Percentiles rank a stretch among this genome's conserved stretches.
phyloP scores from a whole-genome alignment of 2,797 vertebrate species.

The Megaceryle alcyon region DNA sequence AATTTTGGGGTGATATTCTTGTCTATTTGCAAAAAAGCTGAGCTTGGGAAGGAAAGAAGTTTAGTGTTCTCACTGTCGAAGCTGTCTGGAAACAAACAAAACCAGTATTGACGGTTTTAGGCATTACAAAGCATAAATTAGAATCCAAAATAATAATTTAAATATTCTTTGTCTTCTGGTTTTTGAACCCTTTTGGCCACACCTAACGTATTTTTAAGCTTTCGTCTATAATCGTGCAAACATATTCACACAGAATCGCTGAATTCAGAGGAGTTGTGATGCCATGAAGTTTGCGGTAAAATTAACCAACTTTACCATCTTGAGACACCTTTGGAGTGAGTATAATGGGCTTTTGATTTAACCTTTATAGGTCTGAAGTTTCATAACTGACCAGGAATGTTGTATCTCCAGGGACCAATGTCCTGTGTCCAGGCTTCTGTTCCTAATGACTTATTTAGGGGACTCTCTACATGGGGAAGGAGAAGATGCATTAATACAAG shows the following conservation, averaged over 20 bases:
- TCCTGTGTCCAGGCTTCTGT: neutral
- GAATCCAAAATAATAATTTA: conserved; percentile 47
- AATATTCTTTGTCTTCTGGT: conserved; percentile 15
- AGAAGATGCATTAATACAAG: neutral
- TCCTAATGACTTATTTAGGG: neutral
- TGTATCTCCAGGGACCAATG: neutral
- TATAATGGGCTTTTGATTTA: neutral
- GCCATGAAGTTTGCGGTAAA: neutral
- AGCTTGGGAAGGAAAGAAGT: conserved; percentile 27
- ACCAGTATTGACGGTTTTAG: conserved; percentile 41
- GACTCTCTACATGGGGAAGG: neutral
- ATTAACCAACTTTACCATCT: neutral
- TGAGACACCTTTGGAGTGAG: conserved; percentile 14
- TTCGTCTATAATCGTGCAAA: neutral
- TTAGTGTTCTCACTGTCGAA: conserved; percentile 14
- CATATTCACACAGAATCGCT: neutral
- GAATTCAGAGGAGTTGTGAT: neutral
- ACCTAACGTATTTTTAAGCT: neutral
- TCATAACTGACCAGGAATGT: neutral
- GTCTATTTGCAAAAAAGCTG: neutral
- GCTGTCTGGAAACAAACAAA: conserved; percentile 45
- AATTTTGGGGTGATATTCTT: neutral
- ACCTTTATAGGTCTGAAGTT: neutral
- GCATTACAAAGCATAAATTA: conserved; percentile 44
- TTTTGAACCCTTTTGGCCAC: conserved; percentile 33